Evolutionary conservation across 2,113 vertebrate genomes (phyloP).

Genomic region (Malurus alboscapulatus): DNA sequence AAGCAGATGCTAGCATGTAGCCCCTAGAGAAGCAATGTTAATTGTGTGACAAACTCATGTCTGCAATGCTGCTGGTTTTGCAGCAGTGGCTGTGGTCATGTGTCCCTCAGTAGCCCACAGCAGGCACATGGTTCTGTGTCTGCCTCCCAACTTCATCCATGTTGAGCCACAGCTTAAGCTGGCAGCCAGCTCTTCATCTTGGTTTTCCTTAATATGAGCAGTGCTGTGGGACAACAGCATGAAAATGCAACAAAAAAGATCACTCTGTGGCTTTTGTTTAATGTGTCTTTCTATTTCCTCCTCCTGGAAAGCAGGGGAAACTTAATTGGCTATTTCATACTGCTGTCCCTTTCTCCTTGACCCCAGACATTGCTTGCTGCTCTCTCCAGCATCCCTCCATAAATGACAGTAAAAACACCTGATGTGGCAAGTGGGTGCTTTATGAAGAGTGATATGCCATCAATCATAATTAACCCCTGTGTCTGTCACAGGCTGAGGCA

Average conservation of each 20-base stretch:
- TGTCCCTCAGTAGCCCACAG: background rate
- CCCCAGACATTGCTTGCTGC: conserved; percentile 35
- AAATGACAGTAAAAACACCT: conserved; percentile 63
- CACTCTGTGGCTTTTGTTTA: background rate
- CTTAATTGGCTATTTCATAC: conserved; percentile 31
- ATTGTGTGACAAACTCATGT: background rate
- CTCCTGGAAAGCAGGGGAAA: background rate
- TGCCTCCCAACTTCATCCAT: background rate
- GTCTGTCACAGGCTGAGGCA: conserved; percentile 66
- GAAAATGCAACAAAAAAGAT: background rate
- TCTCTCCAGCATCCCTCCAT: conserved; percentile 28
- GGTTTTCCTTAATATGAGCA: background rate
- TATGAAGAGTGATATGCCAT: conserved; percentile 76
- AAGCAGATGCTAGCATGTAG: background rate
- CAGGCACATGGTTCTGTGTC: background rate
- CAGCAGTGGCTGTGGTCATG: background rate
- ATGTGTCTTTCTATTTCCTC: background rate
- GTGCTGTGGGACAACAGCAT: background rate
- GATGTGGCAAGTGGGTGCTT: conserved; percentile 69
- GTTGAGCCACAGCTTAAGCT: background rate
- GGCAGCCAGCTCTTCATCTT: background rate
- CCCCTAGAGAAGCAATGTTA: background rate
- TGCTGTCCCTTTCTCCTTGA: conserved; percentile 64
- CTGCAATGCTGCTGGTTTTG: background rate
- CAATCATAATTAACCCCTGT: conserved; percentile 84